Evolutionary conservation across 2,888 invertebrate genomes (phyloP), one percentile per base, ranked within the genome.

Genomic region (Apantesis nais): DNA sequence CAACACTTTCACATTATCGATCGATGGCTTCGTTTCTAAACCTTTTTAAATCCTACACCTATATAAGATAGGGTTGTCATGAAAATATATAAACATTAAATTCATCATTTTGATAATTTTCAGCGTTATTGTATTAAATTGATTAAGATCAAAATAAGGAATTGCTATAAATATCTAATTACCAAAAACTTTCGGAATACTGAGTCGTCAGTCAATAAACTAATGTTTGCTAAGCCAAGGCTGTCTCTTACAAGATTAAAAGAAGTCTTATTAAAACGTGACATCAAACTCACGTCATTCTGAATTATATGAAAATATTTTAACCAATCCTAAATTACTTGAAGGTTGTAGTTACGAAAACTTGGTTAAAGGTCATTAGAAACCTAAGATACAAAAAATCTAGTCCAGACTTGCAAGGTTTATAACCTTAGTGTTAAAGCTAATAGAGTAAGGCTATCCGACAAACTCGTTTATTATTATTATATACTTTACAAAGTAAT

Each of bases 1-100:
- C 70, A 77, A 80, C 72, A 78, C 80, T 81, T 80, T 81, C 84
- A 85, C 88, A 86, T 87, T 89, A 86, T 83, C 85, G 76, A 80
- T 83, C 74, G 48, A 74, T 82, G 74, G 78, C 84, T 87, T 83
- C 78, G 80, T 81, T 85, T 80, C 83, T 83, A 78, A 78, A 77
- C 76, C 74, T 77, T 76, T 76, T 68, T 79, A 82, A 22, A 66
- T 37, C 11, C 19, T 22, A 37, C 78, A 82, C 78, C 78, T 39
- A 31, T n/a, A 66, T 52, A 25, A 65, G 37, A 61, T 19, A 77
- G 64, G 73, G 73, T 73, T 77, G 55, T 19, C 31, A 48, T 48
- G 31, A 65, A 29, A 48, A 16, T 44, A 29, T 22, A 2, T 29
- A 4, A 63, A 44, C 29, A 41, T 29, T 29, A 11, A 48, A 29